Conservation (phyloP, 1,140 invertebrate genomes). For the Musca vetustissima region DNA sequence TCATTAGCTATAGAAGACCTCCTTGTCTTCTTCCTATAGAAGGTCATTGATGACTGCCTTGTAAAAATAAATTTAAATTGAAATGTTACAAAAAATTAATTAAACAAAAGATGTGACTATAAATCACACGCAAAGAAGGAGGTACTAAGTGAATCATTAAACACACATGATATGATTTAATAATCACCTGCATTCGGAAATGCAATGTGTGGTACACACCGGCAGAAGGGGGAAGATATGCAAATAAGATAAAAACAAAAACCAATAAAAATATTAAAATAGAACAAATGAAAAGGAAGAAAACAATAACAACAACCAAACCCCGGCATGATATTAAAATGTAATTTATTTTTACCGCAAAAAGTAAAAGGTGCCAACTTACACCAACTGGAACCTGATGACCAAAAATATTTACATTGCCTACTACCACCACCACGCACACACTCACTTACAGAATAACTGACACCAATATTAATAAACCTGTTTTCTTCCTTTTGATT, state of each 20-base stretch:
- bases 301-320: neutral
- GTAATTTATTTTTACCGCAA: conserved; percentile 22
- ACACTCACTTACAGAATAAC: neutral
- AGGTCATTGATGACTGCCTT: too few species aligned
- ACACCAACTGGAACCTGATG: neutral
- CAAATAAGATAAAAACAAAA: neutral
- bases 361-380: neutral
- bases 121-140: neutral
- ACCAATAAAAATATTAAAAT: neutral
- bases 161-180: conserved; percentile 12
- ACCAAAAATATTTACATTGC: neutral
- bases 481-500: conserved; percentile 5
- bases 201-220: too few species aligned
- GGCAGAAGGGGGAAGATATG: neutral
- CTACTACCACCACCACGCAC: neutral
- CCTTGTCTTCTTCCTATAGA: too few species aligned
- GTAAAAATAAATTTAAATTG: too few species aligned
- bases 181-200: conserved; percentile 5
- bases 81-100: too few species aligned
- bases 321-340: conserved; percentile 6
- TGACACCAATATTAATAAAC: conserved; percentile 22
- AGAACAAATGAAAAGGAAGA: neutral
- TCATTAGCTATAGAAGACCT: too few species aligned
- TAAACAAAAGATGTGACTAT: too few species aligned
- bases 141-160: neutral